Evolutionary conservation across 2,888 invertebrate species (phyloP).

Genomic region (Drosophila crucigera): DNA sequence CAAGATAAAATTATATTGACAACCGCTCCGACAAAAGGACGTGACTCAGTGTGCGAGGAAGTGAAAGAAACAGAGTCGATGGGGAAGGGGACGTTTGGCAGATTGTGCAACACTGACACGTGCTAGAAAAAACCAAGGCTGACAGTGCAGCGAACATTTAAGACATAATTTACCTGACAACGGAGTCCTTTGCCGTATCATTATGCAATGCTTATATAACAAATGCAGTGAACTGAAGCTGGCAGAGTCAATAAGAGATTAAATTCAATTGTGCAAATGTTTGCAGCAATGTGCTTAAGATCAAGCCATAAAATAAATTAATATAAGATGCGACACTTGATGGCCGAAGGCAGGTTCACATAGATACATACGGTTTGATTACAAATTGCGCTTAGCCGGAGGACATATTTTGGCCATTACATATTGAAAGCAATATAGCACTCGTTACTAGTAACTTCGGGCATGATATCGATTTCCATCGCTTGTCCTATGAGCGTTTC

Average conservation of each 20-base stretch:
- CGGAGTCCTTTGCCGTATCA: neutral
- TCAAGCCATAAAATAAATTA: neutral
- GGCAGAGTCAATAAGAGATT: neutral
- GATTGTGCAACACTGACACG: neutral
- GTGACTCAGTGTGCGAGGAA: neutral
- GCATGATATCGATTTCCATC: neutral
- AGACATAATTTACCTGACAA: constrained; percentile 1
- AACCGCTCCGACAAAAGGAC: neutral
- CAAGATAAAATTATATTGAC: neutral
- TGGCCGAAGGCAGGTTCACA: neutral
- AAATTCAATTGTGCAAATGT: neutral
- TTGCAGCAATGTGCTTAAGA: neutral
- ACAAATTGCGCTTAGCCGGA: neutral
- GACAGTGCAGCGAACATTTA: neutral
- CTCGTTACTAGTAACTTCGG: neutral
- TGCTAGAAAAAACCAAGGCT: neutral
- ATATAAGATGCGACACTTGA: neutral
- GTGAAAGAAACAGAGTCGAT: neutral
- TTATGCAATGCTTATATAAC: neutral
- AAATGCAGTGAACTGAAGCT: neutral
- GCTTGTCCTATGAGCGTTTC: neutral
- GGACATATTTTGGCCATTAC: neutral
- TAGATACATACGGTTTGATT: neutral
- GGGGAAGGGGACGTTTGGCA: neutral
- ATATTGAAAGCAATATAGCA: neutral